These are phyloP conservation scores for Tenebrio molitor DNA, from an alignment of 1,140 invertebrate species.

Conservation along the genomic window DNA sequence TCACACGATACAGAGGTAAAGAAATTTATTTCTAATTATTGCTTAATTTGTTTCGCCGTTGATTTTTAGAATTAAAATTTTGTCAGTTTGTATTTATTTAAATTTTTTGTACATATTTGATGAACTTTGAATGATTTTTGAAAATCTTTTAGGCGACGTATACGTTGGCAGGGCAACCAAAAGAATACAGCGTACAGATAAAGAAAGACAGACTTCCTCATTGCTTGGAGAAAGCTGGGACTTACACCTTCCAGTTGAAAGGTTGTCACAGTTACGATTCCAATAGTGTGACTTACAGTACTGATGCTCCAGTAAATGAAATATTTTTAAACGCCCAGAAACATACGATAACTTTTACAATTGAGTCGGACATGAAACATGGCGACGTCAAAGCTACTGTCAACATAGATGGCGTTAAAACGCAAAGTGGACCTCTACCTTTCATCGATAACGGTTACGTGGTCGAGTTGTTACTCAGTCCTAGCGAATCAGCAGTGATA, in stretches of 20 bases:
- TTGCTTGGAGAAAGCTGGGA: slow-evolving; percentile 78
- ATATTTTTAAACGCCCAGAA: slow-evolving; percentile 64
- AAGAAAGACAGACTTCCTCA: slow-evolving; percentile 65
- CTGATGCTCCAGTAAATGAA: slow-evolving; percentile 61
- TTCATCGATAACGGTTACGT: slow-evolving; percentile 57
- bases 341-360: slow-evolving; percentile 61
- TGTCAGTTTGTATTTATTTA: too few relatives aligned
- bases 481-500: slow-evolving; percentile 73
- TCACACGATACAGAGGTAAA: slow-evolving; percentile 79
- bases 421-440: slow-evolving; percentile 47
- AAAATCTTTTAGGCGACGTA: slow-evolving; percentile 59
- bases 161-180: slow-evolving; percentile 49
- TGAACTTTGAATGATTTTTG: too few relatives aligned
- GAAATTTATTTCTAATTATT: too few relatives aligned
- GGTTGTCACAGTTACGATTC: slow-evolving; percentile 86
- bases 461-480: slow-evolving; percentile 57
- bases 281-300: slow-evolving; percentile 68
- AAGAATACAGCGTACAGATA: slow-evolving; percentile 49
- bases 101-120: too few relatives aligned
- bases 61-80: too few relatives aligned
- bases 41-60: too few relatives aligned
- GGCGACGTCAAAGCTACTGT: slow-evolving; percentile 63
- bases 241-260: slow-evolving; percentile 81
- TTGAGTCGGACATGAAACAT: slow-evolving; percentile 60
- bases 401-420: slow-evolving; percentile 57